Evolutionary conservation across 2,797 vertebrate genomes (phyloP), one percentile per base, ranked within the genome.

Genomic region (Oreochromis grahami): DNA sequence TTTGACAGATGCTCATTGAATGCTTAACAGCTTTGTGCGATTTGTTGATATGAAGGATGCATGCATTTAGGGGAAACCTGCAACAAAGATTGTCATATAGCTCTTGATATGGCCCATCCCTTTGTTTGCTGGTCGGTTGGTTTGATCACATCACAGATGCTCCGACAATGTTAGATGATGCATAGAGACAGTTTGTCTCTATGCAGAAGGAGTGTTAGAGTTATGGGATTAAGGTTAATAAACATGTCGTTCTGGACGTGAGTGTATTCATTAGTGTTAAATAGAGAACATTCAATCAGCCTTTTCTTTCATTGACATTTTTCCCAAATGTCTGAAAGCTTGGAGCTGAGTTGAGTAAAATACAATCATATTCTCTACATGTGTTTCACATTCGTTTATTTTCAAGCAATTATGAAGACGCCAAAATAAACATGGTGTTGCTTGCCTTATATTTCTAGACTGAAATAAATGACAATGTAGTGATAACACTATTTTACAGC

Each of bases 401-500:
- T 94, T 92, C 95, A 97, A 93, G 95, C 95, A 94, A 86, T 91
- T 93, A 94, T 84, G 74, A 83, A 92, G 72, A 91, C 84, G 91
- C 92, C 88, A 87, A 93, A 94, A 94, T 94, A 95, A 94, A 95
- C 93, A 91, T 82, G 81, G 83, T 65, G 77, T 38, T 78, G 76
- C 87, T 90, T 93, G 92, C 79, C 86, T 92, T 92, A 72, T 93
- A 91, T 94, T 94, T 93, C 92, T 89, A 80, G 82, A 72, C 78
- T 88, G 89, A 94, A 93, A 95, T 90, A 94, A 94, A 95, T 53
- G 84, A 95, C 93, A 95, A 92, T 87, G 96, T 96, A 97, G 96
- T 60, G 93, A 94, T 97, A 97, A 97, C 97, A 97, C 96, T 96
- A 97, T 97, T 97, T 95, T 89, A 94, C 94, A 90, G 96, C 95